Evolutionary conservation across 2,113 vertebrate genomes (phyloP), one percentile per base, ranked within the genome.

Genomic region (Balaeniceps rex): DNA sequence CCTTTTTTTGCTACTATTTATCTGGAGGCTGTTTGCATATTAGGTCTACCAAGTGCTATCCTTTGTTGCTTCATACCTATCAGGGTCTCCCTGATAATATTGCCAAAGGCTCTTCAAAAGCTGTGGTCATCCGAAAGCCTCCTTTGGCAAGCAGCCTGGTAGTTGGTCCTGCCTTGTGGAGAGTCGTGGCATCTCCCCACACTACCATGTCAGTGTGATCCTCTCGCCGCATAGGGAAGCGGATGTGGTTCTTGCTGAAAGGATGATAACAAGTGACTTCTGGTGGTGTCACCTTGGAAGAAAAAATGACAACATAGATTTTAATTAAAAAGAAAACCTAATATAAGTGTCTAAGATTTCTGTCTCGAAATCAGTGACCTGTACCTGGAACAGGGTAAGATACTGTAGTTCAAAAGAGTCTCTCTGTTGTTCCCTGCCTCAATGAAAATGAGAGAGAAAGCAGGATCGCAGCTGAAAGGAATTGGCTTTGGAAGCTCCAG

Each of bases 121-220:
- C 72, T 54, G 16, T 15, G 28, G 8, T 12, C 38, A 55, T 13
- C 29, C 7, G 3, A 11, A 18, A 33, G 4, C 29, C 49, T 60
- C 34, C 51, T 54, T 49, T 40, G 94, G 44, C 49, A 28, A 36
- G 38, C 58, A 68, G 58, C 63, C 71, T n/a, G 81, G 64, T 51
- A 49, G 6, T 2, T 0, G 0, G 18, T 28, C 40, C 54, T 86
- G 51, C 18, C 69, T 24, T 0, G 0, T 19, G 52, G 60, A 40
- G 47, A 11, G 10, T 4, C 29, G 11, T 51, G 81, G 34, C 66
- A 68, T 24, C 26, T 90, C 66, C 72, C 47, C 14, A 7, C 44
- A 5, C 11, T 5, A 2, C 33, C 79, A n/a, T 0, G 0, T 4
- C n/a, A 44, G 17, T 4, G 28, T 6, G 34, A 26, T 9, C 38